Base-by-base conservation (phyloP, 2,888 invertebrate species). In the Trilocha varians region DNA sequence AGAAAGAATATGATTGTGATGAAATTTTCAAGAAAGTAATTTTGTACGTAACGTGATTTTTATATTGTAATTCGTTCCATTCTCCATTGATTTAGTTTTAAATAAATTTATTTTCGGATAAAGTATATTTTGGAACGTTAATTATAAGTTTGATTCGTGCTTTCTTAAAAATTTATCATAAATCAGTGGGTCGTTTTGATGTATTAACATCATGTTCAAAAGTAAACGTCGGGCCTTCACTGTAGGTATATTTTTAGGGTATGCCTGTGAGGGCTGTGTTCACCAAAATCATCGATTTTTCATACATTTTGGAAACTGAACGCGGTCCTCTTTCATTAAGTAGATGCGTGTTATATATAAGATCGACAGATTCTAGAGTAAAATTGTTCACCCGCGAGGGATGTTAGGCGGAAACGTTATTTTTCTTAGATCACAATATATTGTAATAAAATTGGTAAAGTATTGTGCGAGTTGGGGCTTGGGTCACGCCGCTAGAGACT, bases 361-460 rank as follows among this genome's bases (percentile, higher is more conserved):
- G 75, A 60, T 62, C 78, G 70, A 82, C 78, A 79, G 83, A 80
- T 76, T 73, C 77, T 83, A 82, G 79, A 76, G 78, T 82, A 77
- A 77, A 82, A 78, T 83, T 82, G 82, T 80, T 84, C 80, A 82
- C 78, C 74, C 5, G 4, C 18, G 5, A 18, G 8, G 73, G 76
- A 78, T 64, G 75, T 73, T 84, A 84, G 84, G 77, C 80, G 79
- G 79, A 79, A 78, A 85, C 83, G 83, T 84, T 85, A 85, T 85
- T 85, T 85, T 85, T 85, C 84, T 83, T 85, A 85, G 84, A 83
- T 78, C 82, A 80, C 80, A 83, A 74, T 84, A 84, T 85, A 84
- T 85, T 82, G 79, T 83, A 82, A 77, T 76, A 71, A 82, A 78
- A 75, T 57, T 68, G 71, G 70, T 72, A 67, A 69, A 76, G 68